Evolutionary conservation across 2,113 vertebrate genomes (phyloP).

Genomic region (Solenodon paradoxus): DNA sequence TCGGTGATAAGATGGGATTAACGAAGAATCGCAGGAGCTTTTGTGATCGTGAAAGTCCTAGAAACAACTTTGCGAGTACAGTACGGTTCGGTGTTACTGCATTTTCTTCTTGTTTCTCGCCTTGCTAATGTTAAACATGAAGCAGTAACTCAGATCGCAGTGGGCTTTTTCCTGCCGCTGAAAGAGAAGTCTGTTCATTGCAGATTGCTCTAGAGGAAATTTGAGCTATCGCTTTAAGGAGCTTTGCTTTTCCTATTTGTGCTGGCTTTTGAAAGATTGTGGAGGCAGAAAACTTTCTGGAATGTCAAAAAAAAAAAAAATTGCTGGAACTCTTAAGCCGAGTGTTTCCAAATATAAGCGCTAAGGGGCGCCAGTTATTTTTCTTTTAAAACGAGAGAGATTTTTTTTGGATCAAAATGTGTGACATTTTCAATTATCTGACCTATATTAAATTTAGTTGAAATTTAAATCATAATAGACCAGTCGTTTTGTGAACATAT

Average conservation of each 20-base stretch:
- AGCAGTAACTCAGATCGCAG: neutral
- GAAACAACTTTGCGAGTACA: neutral
- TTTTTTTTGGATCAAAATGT: neutral
- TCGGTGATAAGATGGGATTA: neutral
- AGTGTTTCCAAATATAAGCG: conserved; percentile 78
- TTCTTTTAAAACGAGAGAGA: conserved; percentile 66
- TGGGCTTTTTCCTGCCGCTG: neutral
- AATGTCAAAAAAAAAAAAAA: conserved; percentile 83
- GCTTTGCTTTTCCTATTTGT: conserved; percentile 81
- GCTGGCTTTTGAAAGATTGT: conserved; percentile 81
- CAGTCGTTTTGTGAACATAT: neutral
- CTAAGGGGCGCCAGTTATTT: conserved; percentile 89
- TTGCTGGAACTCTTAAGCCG: conserved; percentile 77
- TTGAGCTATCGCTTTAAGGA: conserved; percentile 79
- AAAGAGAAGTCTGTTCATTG: neutral
- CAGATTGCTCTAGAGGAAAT: conserved; percentile 41
- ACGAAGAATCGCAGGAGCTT: neutral
- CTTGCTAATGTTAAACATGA: accelerated
- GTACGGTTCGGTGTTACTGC: neutral
- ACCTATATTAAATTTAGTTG: conserved; percentile 18
- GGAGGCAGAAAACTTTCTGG: conserved; percentile 88
- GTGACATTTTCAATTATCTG: neutral
- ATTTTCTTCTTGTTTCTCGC: neutral
- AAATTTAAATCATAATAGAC: neutral
- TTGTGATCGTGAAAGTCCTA: neutral